phyloP scores from a whole-genome alignment of 2,113 vertebrate species.

The Gallinago undulata region DNA sequence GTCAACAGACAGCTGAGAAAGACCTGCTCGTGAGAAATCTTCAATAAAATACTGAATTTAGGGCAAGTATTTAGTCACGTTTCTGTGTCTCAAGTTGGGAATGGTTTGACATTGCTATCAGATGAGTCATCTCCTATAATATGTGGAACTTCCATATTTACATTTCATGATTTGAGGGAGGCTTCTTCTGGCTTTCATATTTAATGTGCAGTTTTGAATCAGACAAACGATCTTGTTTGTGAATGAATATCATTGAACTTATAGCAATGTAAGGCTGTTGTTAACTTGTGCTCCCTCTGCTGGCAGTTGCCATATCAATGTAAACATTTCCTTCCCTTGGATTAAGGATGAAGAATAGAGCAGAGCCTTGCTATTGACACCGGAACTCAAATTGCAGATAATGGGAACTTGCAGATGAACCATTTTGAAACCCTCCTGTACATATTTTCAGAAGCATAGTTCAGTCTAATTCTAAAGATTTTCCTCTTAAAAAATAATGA shows the following conservation, averaged over 20 bases:
- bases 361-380: not conserved
- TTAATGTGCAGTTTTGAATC: not conserved
- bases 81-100: not conserved
- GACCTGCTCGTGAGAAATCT: not conserved
- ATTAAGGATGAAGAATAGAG: not conserved
- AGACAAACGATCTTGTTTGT: not conserved
- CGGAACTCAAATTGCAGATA: not conserved
- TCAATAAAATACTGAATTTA: not conserved
- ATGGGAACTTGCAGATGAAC: not conserved
- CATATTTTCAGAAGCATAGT: not conserved
- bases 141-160: not conserved
- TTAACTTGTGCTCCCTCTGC: constrained; percentile 55
- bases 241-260: not conserved
- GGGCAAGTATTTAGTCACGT: not conserved
- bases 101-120: not conserved
- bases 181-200: not conserved
- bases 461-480: not conserved
- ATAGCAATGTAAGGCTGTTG: not conserved
- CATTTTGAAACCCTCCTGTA: not conserved
- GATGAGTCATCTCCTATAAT: not conserved
- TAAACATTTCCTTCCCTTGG: not conserved
- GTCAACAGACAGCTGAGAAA: not conserved
- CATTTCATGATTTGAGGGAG: not conserved
- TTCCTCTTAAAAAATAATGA: not conserved
- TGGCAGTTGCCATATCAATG: not conserved